Percentiles rank a stretch among this genome's conserved stretches.
These are phyloP conservation scores for Glaucomys volans DNA, from an alignment of 2,113 vertebrate genomes.

Conservation along the genomic window DNA sequence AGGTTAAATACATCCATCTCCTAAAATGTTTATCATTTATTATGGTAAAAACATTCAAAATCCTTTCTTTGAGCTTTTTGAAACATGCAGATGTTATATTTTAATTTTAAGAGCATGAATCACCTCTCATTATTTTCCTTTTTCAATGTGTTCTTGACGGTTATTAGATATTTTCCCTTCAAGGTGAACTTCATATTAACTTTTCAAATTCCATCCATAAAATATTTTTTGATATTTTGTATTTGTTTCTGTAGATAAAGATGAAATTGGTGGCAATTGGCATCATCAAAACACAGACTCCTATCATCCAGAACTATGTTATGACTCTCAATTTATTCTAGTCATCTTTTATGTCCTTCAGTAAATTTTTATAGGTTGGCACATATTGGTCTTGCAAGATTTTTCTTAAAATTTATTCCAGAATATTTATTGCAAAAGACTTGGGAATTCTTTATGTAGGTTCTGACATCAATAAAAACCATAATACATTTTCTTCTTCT, in stretches of 20 bases:
- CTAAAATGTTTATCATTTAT: neutral
- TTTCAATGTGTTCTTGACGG: neutral
- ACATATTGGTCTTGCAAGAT: slow-evolving; percentile 22
- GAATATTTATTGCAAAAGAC: neutral
- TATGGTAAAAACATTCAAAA: neutral
- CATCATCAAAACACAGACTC: neutral
- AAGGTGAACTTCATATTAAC: neutral
- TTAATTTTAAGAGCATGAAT: neutral
- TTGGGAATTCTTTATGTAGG: neutral
- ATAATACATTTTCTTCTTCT: neutral
- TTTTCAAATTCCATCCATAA: neutral
- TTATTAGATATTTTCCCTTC: neutral
- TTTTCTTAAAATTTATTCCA: slow-evolving; percentile 59
- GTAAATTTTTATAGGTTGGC: slow-evolving; percentile 66
- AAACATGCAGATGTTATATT: neutral
- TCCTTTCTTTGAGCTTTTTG: neutral
- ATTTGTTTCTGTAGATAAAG: neutral
- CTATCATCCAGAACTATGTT: slow-evolving; percentile 20
- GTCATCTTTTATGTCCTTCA: slow-evolving; percentile 59
- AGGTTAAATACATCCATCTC: neutral
- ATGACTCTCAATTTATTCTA: slow-evolving; percentile 43
- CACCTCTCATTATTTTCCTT: neutral
- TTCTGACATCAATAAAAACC: neutral
- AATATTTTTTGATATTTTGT: slow-evolving; percentile 15
- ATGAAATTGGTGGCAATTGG: neutral